Percentiles rank a stretch among this genome's conserved stretches.
Conservation (phyloP, 2,797 vertebrate genomes). For the Pangasius djambal region DNA sequence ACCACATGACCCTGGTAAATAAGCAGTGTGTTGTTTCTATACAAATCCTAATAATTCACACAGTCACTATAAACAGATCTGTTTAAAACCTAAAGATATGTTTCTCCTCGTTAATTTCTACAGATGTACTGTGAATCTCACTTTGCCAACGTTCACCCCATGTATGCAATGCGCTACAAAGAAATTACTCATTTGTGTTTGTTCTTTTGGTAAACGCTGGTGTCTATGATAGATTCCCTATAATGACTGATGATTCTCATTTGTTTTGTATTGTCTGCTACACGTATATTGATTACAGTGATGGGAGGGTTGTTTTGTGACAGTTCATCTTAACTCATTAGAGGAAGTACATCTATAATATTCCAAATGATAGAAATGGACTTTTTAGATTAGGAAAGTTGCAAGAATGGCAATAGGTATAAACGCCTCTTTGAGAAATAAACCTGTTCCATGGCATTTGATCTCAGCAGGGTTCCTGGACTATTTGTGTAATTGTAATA, state of each 20-base stretch:
- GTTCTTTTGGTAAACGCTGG: neutral
- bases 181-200: neutral
- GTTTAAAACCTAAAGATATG: neutral
- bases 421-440: neutral
- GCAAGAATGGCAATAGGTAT: neutral
- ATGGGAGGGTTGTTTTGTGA: neutral
- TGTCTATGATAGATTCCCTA: conserved; percentile 18
- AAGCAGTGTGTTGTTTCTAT: neutral
- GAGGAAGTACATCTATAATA: neutral
- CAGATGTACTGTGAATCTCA: neutral
- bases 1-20: conserved; percentile 28
- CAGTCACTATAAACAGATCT: neutral
- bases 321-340: conserved; percentile 28
- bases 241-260: conserved; percentile 27
- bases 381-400: neutral
- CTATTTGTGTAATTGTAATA: neutral
- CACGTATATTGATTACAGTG: conserved; percentile 1
- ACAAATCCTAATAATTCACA: conserved; percentile 31
- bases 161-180: neutral
- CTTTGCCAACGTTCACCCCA: neutral
- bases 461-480: neutral
- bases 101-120: conserved; percentile 1
- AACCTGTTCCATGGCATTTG: neutral
- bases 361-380: conserved; percentile 16
- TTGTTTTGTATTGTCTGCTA: conserved; percentile 9